Conservation (phyloP, 2,113 vertebrate species). For the Boulengeromyrus knoepffleri region DNA sequence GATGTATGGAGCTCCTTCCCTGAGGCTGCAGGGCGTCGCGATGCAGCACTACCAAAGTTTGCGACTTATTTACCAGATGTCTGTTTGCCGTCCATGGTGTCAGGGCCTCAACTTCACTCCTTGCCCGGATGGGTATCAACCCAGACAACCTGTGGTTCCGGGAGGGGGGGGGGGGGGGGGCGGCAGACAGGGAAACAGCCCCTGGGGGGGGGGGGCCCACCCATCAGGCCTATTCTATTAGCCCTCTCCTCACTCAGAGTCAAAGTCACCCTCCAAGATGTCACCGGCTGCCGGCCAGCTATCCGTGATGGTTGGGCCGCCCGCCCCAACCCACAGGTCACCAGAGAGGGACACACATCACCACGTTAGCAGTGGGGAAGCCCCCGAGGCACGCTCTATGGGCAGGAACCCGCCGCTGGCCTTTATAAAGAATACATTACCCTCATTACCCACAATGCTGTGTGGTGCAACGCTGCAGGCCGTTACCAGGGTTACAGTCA, state of each 20-base stretch:
- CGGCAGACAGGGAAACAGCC: background rate
- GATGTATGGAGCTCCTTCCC: background rate
- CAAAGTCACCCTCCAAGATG: background rate
- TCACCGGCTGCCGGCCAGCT: background rate
- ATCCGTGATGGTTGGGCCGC: background rate
- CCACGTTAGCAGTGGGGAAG: background rate
- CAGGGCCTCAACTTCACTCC: background rate
- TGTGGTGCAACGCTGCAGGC: background rate
- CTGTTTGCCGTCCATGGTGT: background rate
- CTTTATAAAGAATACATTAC: slow-evolving; percentile 9
- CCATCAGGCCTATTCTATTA: background rate
- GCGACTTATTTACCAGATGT: background rate
- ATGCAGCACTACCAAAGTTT: background rate
- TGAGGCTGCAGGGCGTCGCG: background rate
- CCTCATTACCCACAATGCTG: background rate
- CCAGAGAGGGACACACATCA: background rate
- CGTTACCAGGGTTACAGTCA: background rate
- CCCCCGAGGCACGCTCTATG: background rate
- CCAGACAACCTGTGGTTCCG: background rate
- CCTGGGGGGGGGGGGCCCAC: background rate
- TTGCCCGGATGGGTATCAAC: background rate
- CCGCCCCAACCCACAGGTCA: background rate
- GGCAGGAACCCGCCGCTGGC: background rate
- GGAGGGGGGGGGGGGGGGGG: too few relatives aligned
- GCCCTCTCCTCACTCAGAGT: background rate